A percentile compares a stretch with the other conserved stretches of the same genome.
These are phyloP conservation scores for Neodontobutis hainanensis DNA, from an alignment of 2,113 vertebrate genomes.

Conservation along the genomic window DNA sequence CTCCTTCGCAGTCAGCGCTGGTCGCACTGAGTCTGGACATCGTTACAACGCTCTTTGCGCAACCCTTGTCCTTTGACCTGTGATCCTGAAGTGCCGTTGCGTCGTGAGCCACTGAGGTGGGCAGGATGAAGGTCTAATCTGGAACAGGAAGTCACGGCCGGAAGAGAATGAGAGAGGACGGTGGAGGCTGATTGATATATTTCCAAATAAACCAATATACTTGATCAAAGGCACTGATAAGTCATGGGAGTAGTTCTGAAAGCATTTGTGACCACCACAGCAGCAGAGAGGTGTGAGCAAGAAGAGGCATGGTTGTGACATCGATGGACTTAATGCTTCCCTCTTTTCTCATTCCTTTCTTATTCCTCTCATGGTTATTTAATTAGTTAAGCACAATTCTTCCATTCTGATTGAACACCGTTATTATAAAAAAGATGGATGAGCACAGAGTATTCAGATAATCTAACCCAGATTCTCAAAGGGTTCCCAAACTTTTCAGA, in stretches of 20 bases:
- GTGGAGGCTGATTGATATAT: slow-evolving; percentile 70
- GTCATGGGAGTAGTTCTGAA: slow-evolving; percentile 27
- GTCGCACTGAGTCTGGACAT: slow-evolving; percentile 77
- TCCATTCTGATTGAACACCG: too few relatives aligned
- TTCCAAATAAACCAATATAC: slow-evolving; percentile 66
- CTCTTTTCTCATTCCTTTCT: background rate
- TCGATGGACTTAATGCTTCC: background rate
- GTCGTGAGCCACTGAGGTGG: slow-evolving; percentile 69
- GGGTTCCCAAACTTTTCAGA: too few relatives aligned
- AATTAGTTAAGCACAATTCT: too few relatives aligned
- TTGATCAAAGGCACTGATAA: slow-evolving; percentile 72
- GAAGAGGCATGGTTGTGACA: too few relatives aligned
- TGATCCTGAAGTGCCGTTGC: slow-evolving; percentile 68
- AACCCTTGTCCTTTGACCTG: slow-evolving; percentile 76
- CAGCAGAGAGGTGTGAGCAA: too few relatives aligned
- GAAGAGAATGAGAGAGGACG: slow-evolving; percentile 59
- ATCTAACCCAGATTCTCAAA: too few relatives aligned
- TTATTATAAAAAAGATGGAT: too few relatives aligned
- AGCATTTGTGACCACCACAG: slow-evolving; percentile 5
- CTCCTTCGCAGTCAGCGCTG: slow-evolving; percentile 26
- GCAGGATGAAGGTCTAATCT: slow-evolving; percentile 66
- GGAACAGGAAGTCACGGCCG: slow-evolving; percentile 57
- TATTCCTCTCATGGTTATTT: too few relatives aligned
- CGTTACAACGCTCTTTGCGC: slow-evolving; percentile 69
- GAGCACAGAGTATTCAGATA: too few relatives aligned